Percentiles rank a stretch among this genome's conserved stretches.
phyloP scores from a whole-genome alignment of 2,888 invertebrate species.

The Erebia epiphron region DNA sequence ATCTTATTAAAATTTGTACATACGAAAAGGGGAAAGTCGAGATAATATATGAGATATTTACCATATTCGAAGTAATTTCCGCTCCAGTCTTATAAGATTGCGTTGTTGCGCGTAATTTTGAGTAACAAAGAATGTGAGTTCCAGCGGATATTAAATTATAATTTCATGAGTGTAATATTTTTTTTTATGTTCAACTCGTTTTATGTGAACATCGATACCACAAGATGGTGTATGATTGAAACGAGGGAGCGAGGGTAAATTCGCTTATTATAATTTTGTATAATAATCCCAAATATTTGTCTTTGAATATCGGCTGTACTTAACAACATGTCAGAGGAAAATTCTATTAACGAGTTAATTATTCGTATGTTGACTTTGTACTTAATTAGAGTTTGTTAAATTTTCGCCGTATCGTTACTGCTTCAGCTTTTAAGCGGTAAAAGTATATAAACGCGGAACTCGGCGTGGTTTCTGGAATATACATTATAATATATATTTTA shows the following conservation, averaged over 20 bases:
- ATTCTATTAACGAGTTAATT: constrained; percentile 17
- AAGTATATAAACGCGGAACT: too few species aligned
- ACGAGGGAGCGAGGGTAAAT: constrained; percentile 3
- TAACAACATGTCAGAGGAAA: constrained; percentile 5
- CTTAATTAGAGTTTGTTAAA: constrained; percentile 6
- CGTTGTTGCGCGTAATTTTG: constrained; percentile 13
- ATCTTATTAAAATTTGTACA: neutral
- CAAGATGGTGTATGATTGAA: constrained; percentile 4
- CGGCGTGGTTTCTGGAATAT: too few species aligned
- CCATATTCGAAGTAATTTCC: constrained; percentile 17
- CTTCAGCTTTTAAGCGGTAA: neutral
- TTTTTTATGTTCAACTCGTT: constrained; percentile 7
- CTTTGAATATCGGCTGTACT: constrained; percentile 11
- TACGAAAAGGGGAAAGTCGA: neutral
- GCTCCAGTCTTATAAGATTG: constrained; percentile 12
- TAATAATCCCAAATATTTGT: constrained; percentile 19
- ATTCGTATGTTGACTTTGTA: constrained; percentile 13
- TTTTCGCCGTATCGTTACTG: constrained; percentile 1
- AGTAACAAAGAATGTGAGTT: constrained; percentile 23
- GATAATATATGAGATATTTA: constrained; percentile 15
- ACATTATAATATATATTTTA: too few species aligned
- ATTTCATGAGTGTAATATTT: constrained; percentile 23
- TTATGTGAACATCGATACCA: constrained; percentile 12
- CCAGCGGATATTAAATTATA: constrained; percentile 20
- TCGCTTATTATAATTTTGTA: constrained; percentile 5